Percentiles rank a stretch among this genome's conserved stretches.
Evolutionary conservation across 2,113 vertebrate species (phyloP).

Genomic region (Pagrus major): DNA sequence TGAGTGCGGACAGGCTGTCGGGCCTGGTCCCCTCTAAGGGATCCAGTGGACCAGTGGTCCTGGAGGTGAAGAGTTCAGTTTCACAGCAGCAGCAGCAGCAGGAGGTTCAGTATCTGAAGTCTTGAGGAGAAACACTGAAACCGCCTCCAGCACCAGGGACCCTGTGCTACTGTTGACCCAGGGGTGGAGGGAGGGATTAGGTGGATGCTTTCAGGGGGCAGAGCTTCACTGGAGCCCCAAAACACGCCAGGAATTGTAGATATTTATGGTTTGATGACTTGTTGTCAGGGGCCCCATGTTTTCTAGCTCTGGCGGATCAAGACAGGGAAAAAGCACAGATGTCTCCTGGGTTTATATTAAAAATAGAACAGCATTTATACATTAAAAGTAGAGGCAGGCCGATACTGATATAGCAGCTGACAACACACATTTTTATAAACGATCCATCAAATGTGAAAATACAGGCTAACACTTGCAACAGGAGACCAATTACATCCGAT

Average conservation of each 20-base stretch:
- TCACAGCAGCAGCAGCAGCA: conserved; percentile 37
- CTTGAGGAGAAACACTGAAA: background rate
- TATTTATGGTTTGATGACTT: background rate
- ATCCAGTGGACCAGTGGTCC: background rate
- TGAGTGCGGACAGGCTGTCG: background rate
- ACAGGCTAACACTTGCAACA: too few species aligned
- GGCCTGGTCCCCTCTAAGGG: background rate
- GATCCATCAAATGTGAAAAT: too few species aligned
- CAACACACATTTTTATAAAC: too few species aligned
- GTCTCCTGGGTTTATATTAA: too few species aligned
- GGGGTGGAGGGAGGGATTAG: background rate
- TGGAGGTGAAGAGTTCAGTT: conserved; percentile 21
- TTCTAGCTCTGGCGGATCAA: background rate
- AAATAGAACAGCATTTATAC: too few species aligned
- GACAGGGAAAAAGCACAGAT: background rate
- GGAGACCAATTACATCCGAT: too few species aligned
- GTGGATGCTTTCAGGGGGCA: too few species aligned
- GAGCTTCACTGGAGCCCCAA: background rate
- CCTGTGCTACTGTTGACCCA: background rate
- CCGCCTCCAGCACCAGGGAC: background rate
- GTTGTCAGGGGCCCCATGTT: background rate
- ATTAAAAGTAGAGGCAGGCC: too few species aligned
- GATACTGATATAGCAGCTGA: too few species aligned
- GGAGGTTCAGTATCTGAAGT: background rate
- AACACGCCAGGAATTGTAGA: background rate